Conservation (phyloP, 2,888 invertebrate genomes). For the Macropis europaea region DNA sequence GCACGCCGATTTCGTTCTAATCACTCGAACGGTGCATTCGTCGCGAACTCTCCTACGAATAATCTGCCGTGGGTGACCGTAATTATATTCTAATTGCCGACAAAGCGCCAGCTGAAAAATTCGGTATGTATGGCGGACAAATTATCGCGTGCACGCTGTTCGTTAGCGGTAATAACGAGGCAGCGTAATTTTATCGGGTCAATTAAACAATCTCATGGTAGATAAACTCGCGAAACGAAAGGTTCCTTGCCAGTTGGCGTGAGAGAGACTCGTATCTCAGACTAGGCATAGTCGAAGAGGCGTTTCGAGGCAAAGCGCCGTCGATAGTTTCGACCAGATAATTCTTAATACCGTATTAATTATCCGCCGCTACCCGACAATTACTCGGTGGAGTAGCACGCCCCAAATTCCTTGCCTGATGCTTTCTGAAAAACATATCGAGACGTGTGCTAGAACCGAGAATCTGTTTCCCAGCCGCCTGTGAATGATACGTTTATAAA, state of each 20-base stretch:
- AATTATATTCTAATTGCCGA: not conserved
- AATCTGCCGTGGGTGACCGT: not conserved
- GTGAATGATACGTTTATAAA: too few relatives aligned
- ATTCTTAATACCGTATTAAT: conserved; percentile 69
- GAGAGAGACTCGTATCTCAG: conserved; percentile 64
- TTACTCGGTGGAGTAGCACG: conserved; percentile 60
- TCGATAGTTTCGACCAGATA: conserved; percentile 62
- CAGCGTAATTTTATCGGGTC: conserved; percentile 24
- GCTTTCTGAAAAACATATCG: conserved; percentile 48
- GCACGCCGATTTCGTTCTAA: not conserved
- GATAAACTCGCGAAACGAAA: conserved; percentile 20
- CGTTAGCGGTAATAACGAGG: conserved; percentile 35
- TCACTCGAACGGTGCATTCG: not conserved
- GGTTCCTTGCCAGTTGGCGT: conserved; percentile 56
- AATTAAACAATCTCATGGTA: conserved; percentile 45
- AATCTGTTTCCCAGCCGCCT: too few relatives aligned
- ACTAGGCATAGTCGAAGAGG: conserved; percentile 54
- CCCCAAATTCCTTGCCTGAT: conserved; percentile 62
- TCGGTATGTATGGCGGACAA: too few relatives aligned
- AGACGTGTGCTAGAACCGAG: conserved; percentile 7
- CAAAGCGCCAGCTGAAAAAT: not conserved
- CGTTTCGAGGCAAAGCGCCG: conserved; percentile 38
- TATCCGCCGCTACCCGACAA: conserved; percentile 62
- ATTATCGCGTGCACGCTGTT: not conserved
- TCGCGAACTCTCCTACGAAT: not conserved